A percentile compares a stretch with the other conserved stretches of the same genome.
Evolutionary conservation across 2,888 invertebrate species (phyloP).

Genomic region (Smittia sp.): DNA sequence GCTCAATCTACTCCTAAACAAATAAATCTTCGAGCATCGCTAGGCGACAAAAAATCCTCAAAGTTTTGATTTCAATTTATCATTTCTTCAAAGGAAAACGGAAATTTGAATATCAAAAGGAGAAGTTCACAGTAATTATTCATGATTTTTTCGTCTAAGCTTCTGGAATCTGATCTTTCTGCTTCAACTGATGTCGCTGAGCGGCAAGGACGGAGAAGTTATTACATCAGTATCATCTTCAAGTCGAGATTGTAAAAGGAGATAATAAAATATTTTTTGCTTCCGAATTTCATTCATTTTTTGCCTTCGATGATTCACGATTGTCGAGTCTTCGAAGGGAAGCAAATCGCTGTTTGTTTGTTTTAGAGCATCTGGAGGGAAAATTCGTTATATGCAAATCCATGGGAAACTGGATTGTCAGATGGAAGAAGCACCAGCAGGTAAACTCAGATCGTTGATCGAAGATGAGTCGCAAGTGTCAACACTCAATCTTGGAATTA

Average conservation of each 20-base stretch:
- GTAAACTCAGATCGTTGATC: not conserved
- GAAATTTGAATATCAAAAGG: slow-evolving; percentile 5
- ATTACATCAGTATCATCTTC: not conserved
- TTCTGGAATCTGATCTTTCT: slow-evolving; percentile 19
- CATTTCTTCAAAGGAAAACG: slow-evolving; percentile 27
- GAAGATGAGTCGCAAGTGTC: slow-evolving; percentile 14
- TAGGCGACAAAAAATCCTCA: not conserved
- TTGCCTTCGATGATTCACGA: slow-evolving; percentile 5
- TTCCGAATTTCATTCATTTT: not conserved
- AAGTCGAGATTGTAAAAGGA: not conserved
- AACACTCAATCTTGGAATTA: not conserved
- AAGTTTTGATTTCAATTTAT: slow-evolving; percentile 39
- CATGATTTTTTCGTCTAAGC: not conserved
- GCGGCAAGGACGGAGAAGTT: not conserved
- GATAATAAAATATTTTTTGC: not conserved
- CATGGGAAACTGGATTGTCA: not conserved
- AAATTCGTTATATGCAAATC: slow-evolving; percentile 44
- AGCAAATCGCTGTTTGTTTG: slow-evolving; percentile 43
- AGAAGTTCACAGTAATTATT: slow-evolving; percentile 15
- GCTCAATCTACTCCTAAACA: slow-evolving; percentile 37
- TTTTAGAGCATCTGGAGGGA: slow-evolving; percentile 44
- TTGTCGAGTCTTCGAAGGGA: not conserved
- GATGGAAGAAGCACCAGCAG: not conserved
- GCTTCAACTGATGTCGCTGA: not conserved
- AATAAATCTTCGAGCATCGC: slow-evolving; percentile 21